Percentiles rank a stretch among this genome's conserved stretches.
These are phyloP conservation scores for Serilophus lunatus DNA, from an alignment of 2,113 vertebrate genomes.

Conservation along the genomic window DNA sequence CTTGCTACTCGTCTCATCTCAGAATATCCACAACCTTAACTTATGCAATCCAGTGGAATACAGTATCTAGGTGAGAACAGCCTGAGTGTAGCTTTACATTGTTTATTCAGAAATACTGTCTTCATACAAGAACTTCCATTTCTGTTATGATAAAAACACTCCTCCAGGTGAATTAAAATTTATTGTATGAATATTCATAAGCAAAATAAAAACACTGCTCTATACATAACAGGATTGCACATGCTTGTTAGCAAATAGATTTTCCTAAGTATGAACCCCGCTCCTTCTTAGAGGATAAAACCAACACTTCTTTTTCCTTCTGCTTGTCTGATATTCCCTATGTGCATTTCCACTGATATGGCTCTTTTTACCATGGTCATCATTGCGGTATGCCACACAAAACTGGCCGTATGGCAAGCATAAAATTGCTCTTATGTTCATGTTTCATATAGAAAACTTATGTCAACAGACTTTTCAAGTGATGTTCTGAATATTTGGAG, in stretches of 20 bases:
- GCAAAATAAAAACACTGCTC: neutral
- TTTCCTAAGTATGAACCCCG: neutral
- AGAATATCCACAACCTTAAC: neutral
- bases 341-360: neutral
- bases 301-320: neutral
- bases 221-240: neutral
- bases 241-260: neutral
- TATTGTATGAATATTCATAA: neutral
- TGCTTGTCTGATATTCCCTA: neutral
- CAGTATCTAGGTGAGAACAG: neutral
- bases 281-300: neutral
- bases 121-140: neutral
- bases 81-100: neutral
- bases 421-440: neutral
- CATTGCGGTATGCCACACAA: neutral
- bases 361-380: neutral
- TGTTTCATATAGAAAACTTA: neutral
- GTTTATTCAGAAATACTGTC: neutral
- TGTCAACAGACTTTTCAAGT: neutral
- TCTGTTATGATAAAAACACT: neutral
- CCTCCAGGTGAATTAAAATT: neutral
- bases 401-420: neutral
- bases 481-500: neutral
- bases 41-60: rapidly evolving
- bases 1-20: neutral